phyloP scores from a whole-genome alignment of 2,113 vertebrate species.

The Plecotus auritus region DNA sequence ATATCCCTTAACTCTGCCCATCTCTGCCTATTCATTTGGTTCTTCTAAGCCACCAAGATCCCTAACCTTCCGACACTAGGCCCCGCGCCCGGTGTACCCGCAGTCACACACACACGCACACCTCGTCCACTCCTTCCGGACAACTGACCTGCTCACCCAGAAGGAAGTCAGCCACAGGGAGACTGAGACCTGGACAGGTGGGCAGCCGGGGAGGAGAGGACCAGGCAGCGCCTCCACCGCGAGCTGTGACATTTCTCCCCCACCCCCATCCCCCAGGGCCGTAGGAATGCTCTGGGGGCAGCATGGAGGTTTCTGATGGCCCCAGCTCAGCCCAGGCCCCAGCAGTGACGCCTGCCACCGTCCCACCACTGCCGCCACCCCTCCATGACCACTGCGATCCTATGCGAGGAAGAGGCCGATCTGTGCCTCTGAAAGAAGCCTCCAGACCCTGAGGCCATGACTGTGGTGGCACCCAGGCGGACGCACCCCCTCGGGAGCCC shows the following conservation, averaged over 20 bases:
- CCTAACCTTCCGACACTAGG: not conserved
- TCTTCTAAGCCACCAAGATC: not conserved
- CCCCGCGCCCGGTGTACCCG: too few relatives aligned
- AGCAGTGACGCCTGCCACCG: fast-evolving
- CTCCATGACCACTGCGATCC: not conserved
- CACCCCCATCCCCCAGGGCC: too few relatives aligned
- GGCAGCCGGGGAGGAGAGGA: not conserved
- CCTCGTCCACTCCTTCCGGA: not conserved
- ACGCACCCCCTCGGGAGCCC: too few relatives aligned
- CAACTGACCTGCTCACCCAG: not conserved
- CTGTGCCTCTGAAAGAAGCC: not conserved
- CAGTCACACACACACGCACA: not conserved
- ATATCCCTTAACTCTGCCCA: not conserved
- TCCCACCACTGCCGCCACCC: too few relatives aligned
- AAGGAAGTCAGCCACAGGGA: not conserved
- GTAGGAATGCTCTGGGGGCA: not conserved
- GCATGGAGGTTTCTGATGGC: not conserved
- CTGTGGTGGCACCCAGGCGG: not conserved
- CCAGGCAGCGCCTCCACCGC: not conserved
- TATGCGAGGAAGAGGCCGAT: not conserved
- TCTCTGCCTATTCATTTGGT: not conserved
- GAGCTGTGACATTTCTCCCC: not conserved
- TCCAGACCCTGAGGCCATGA: not conserved
- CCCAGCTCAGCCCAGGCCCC: not conserved
- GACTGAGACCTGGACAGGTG: not conserved